Base-by-base conservation (phyloP, 2,888 invertebrate species). In the Sinhomidia bicolor region DNA sequence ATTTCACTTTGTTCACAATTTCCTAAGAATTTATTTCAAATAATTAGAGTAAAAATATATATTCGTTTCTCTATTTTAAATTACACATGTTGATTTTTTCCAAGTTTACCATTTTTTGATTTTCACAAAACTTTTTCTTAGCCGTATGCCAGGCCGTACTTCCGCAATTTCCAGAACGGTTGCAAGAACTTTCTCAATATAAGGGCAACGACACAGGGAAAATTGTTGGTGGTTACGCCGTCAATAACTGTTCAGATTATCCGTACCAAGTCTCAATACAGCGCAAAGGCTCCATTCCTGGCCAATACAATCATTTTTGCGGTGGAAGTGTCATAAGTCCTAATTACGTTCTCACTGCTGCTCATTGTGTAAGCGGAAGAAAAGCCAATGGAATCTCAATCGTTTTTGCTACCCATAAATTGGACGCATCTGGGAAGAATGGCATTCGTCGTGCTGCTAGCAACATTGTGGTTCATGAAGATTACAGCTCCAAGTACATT, bases 201-300 rank as follows among this genome's bases (percentile, higher is more conserved):
- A 65, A 84, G 17, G 57, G 76, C 20, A 84, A 80, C 29, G 74
- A 78, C 17, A 54, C 83, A 0, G 83, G 88, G 17, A 88, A 86
- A 83, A 90, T 90, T 57, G 89, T 90, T n/a, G 89, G 89, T 65
- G 90, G 90, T 0, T 74, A 68, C 0, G 32, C 51, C n/a, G 89
- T 84, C 0, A 74, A 47, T 7, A 6, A 32, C 6, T 76, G 82
- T 12, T 17, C n/a, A 17, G 6, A 76, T 9, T 89, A 62, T 65
- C 82, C 79, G 0, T 85, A 90, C 68, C 90, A 90, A 89, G 83
- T 86, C 0, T 89, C 89, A 23, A n/a, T 90, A 6, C 90, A 89
- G 54, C 57, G 85, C 29, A 81, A 86, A 23, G n/a, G n/a, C n/a
- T n/a, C 74, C 87, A 4, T 54, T 78, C 9, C 76, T 76, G 76